These are phyloP conservation scores for Orientallactaga sibirica DNA, from an alignment of 2,797 vertebrate genomes.

Conservation along the genomic window DNA sequence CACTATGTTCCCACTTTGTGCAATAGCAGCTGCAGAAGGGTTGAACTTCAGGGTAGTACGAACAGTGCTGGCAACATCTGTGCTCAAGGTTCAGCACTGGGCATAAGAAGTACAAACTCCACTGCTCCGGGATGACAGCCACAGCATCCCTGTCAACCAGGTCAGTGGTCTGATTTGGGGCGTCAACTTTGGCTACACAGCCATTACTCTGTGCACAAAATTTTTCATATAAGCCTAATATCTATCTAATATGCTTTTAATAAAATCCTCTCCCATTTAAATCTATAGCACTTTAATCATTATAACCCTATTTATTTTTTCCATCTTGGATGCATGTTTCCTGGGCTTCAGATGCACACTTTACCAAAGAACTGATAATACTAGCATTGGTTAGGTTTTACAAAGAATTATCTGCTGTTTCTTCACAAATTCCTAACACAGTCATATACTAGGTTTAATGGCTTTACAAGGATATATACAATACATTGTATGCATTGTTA, in stretches of 20 bases:
- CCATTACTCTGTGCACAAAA: neutral
- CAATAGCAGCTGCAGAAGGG: neutral
- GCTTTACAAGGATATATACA: neutral
- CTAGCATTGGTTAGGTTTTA: neutral
- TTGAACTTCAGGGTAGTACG: neutral
- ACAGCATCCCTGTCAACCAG: rapidly evolving
- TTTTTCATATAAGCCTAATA: neutral
- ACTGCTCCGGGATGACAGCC: neutral
- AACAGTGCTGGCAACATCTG: neutral
- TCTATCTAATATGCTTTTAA: neutral
- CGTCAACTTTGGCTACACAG: neutral
- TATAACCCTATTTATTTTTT: neutral
- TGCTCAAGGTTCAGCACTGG: rapidly evolving
- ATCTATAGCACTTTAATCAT: neutral
- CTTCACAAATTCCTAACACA: neutral
- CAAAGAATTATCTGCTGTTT: neutral
- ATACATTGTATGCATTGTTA: neutral
- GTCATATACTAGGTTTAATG: neutral
- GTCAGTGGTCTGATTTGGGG: neutral
- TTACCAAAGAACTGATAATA: neutral
- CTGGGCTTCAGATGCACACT: neutral
- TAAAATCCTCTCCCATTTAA: neutral
- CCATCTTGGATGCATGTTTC: neutral
- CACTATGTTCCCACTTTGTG: neutral
- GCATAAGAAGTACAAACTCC: neutral